Percentiles rank a stretch among this genome's conserved stretches.
Evolutionary conservation across 1,140 invertebrate genomes (phyloP).

Genomic region (Thrips palmi): DNA sequence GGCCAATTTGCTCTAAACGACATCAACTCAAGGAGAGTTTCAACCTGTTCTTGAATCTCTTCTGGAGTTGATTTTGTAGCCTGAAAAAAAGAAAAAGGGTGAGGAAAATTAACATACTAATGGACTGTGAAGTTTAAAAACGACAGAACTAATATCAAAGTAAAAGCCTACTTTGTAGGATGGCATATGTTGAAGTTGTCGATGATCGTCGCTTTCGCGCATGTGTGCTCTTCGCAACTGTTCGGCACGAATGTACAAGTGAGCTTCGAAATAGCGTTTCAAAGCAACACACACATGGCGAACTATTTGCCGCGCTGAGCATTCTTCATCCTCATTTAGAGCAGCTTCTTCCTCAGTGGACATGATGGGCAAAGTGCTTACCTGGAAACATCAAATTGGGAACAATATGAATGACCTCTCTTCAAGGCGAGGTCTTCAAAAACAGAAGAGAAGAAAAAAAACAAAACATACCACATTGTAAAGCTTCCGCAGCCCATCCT

Average conservation of each 20-base stretch:
- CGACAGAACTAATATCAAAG: no score
- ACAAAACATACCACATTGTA: slow-evolving; percentile 68
- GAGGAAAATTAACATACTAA: background rate
- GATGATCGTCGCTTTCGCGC: slow-evolving; percentile 20
- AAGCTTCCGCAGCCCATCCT: slow-evolving; percentile 79
- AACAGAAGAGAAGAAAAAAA: background rate
- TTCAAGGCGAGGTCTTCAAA: background rate
- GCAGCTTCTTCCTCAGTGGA: slow-evolving; percentile 41
- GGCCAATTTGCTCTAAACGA: slow-evolving; percentile 60
- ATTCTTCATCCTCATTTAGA: slow-evolving; percentile 78
- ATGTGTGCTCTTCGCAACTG: slow-evolving; percentile 45
- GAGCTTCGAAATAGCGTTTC: slow-evolving; percentile 82
- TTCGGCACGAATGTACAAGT: slow-evolving; percentile 68
- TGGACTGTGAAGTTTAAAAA: no score
- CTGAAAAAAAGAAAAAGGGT: slow-evolving; percentile 25
- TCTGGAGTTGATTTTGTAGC: slow-evolving; percentile 50
- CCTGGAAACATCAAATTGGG: slow-evolving; percentile 29
- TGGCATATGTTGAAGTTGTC: slow-evolving; percentile 24
- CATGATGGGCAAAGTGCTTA: slow-evolving; percentile 66
- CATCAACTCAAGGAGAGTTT: slow-evolving; percentile 57
- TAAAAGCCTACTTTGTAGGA: slow-evolving; percentile 38
- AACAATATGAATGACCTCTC: slow-evolving; percentile 1
- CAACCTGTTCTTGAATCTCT: slow-evolving; percentile 67
- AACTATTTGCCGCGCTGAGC: slow-evolving; percentile 83
- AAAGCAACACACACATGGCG: slow-evolving; percentile 80